Base-by-base conservation (phyloP, 2,888 invertebrate species). In the Amblyteles armatorius region DNA sequence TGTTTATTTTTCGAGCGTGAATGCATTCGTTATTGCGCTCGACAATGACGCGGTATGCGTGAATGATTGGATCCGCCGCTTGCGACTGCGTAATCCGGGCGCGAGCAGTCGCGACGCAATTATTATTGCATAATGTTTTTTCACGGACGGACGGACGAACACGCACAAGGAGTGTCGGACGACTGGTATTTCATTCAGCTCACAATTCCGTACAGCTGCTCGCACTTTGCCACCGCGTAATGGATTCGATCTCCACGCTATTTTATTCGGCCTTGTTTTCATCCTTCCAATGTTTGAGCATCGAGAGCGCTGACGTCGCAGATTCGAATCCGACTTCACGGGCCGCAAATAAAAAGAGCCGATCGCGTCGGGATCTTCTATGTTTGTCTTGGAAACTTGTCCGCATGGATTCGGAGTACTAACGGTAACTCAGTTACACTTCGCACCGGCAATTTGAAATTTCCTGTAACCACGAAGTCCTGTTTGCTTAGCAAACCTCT, bases 71-170 rank as follows among this genome's bases (percentile, higher is more conserved):
- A 48, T 29, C 26, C 29, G 26, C n/a, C 7, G 60, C 50, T 13
- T 65, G 63, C 9, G 6, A 67, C 50, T 67, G 65, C 65, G 19
- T 67, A 36, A 67, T 67, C 40, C 40, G 22, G 65, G 36, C 65
- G 13, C 74, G 19, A 50, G 33, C 36, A n/a, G 60, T 60, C 73
- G 44, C 73, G 60, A 79, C 40, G 82, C 67, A 83, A 73, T 83
- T 68, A 48, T 63, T 50, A 7, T 83, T 83, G 73, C 82, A 67
- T 79, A 83, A 83, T 73, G 36, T 74, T 63, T 36, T 73, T 60
- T n/a, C 36, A 19, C 44, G 13, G 44, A 26, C 19, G 40, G 55
- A 52, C 19, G 40, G 44, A 52, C 69, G 72, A 33, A 13, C 16
- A 60, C 22, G 57, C n/a, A 52, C 52, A 33, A n/a, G 16, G 5